A percentile compares a stretch with the other conserved stretches of the same genome.
phyloP scores from a whole-genome alignment of 2,888 invertebrate genomes.

The Phania funesta region DNA sequence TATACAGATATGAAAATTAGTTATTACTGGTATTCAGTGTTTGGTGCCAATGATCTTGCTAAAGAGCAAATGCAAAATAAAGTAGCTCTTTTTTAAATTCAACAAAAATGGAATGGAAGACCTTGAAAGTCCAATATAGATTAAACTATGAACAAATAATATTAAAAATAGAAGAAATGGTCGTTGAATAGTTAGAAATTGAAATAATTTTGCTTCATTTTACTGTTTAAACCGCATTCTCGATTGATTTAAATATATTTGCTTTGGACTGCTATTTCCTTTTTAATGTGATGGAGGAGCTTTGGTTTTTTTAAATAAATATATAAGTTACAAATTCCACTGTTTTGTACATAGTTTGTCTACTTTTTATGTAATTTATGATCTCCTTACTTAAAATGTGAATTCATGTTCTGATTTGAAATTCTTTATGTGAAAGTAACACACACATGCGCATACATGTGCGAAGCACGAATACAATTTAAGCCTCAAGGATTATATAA shows the following conservation, averaged over 20 bases:
- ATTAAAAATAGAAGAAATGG: too few relatives aligned
- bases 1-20: too few relatives aligned
- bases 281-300: background rate
- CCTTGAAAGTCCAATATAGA: too few relatives aligned
- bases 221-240: constrained; percentile 2
- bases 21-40: too few relatives aligned
- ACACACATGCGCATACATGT: background rate
- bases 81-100: too few relatives aligned
- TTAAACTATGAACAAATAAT: too few relatives aligned
- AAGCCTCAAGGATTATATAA: constrained; percentile 69
- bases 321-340: constrained; percentile 55
- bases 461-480: constrained; percentile 67
- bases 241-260: background rate
- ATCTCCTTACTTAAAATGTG: constrained; percentile 64
- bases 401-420: constrained; percentile 62
- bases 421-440: constrained; percentile 70
- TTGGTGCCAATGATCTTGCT: too few relatives aligned
- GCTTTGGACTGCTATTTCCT: background rate
- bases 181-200: too few relatives aligned
- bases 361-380: constrained; percentile 64
- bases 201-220: constrained; percentile 3
- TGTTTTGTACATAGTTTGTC: constrained; percentile 64
- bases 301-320: constrained; percentile 42
- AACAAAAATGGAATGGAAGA: too few relatives aligned
- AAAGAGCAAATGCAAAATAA: too few relatives aligned